phyloP scores from a whole-genome alignment of 2,888 invertebrate genomes.

The Mimumesa dahlbomi region DNA sequence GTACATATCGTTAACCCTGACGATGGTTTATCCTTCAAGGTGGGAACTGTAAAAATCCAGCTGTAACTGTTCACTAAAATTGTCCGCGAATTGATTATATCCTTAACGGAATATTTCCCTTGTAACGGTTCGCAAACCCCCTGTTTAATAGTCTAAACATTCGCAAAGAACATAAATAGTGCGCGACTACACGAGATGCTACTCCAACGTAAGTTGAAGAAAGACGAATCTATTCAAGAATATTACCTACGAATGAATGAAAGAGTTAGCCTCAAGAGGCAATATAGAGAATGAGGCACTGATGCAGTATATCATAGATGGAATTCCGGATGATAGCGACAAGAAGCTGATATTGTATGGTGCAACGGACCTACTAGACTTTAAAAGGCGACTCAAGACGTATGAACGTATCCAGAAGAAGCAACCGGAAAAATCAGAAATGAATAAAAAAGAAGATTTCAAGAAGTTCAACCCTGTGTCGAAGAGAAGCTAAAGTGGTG shows the following conservation, averaged over 20 bases:
- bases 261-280: constrained; percentile 28
- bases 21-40: too few relatives aligned
- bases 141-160: too few relatives aligned
- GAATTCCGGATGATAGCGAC: constrained; percentile 7
- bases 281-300: constrained; percentile 18
- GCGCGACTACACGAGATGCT: constrained; percentile 29
- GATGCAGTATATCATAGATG: constrained; percentile 24
- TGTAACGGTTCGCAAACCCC: too few relatives aligned
- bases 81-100: too few relatives aligned
- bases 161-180: constrained; percentile 25
- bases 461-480: too few relatives aligned
- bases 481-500: too few relatives aligned
- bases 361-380: constrained; percentile 3
- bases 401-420: neutral
- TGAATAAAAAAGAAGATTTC: too few relatives aligned
- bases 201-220: constrained; percentile 11
- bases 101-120: too few relatives aligned
- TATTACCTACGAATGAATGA: constrained; percentile 37
- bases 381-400: neutral
- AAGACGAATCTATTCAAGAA: constrained; percentile 27
- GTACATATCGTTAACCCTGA: too few relatives aligned
- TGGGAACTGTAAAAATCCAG: too few relatives aligned
- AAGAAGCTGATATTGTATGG: constrained; percentile 21
- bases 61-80: too few relatives aligned
- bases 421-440: too few relatives aligned